Evolutionary conservation across 2,113 vertebrate genomes (phyloP), one percentile per base, ranked within the genome.

Genomic region (Junco hyemalis): DNA sequence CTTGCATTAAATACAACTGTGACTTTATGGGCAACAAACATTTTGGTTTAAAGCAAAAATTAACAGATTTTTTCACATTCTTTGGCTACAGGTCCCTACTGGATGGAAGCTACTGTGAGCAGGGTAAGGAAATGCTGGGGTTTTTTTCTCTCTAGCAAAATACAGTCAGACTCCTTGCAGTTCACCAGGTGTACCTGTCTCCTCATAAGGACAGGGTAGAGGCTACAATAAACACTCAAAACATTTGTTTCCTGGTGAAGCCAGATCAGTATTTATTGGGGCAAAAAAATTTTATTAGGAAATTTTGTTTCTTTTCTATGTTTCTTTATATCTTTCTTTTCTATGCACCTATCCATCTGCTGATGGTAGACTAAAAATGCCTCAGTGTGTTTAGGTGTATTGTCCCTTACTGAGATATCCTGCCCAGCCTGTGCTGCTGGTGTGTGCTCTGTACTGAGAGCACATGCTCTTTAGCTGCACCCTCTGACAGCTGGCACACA

Each of bases 111-210:
- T 71, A 18, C 44, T 4, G 0, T 2, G 8, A 40, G 10, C 15
- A 57, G 7, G 25, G 11, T 12, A 36, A 61, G 7, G n/a, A 72
- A 80, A 57, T 0, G 1, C 2, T 4, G 12, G 7, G 3, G 12
- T 6, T 4, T 6, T 26, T 25, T 2, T 0, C 36, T 0, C 38
- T 63, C 44, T 38, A 66, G 35, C 11, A 70, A 66, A 59, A n/a
- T 16, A 10, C 8, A 53, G 20, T 13, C 29, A 29, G 22, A 21
- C 8, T 82, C 57, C 7, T 22, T 5, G 2, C 54, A 38, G 26
- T 20, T 23, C n/a, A 35, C 13, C 56, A 68, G 26, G 23, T 54
- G 9, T 13, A 26, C 6, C 10, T 14, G 13, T 65, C 28, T 68
- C n/a, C 33, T 56, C 6, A 0, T 31, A 16, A 57, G 25, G n/a